Percentiles rank a stretch among this genome's conserved stretches.
These are phyloP conservation scores for Alviniconcha strummeri DNA, from an alignment of 2,888 invertebrate species.

Conservation along the genomic window DNA sequence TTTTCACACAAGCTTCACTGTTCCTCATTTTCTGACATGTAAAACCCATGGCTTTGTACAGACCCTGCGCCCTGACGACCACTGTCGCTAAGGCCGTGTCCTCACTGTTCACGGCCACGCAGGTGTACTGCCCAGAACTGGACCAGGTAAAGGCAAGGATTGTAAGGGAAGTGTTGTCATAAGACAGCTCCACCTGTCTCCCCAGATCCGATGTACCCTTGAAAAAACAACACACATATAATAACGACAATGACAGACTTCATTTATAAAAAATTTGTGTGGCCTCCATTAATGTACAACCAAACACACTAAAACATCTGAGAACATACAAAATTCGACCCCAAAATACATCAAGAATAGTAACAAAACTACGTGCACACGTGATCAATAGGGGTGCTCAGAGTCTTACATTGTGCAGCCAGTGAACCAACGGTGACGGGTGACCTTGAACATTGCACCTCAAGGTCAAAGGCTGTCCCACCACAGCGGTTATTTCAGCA, in stretches of 20 bases:
- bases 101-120: slow-evolving; percentile 55
- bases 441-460: slow-evolving; percentile 59
- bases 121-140: slow-evolving; percentile 60
- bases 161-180: slow-evolving; percentile 27
- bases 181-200: not conserved
- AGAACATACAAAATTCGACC: no score
- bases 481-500: slow-evolving; percentile 45
- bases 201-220: not conserved
- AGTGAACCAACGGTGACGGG: slow-evolving; percentile 55
- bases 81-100: slow-evolving; percentile 47
- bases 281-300: no score
- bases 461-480: slow-evolving; percentile 52
- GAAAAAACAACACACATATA: not conserved
- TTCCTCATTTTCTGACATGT: no score
- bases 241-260: no score
- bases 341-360: no score
- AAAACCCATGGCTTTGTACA: not conserved
- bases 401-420: slow-evolving; percentile 64
- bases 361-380: no score
- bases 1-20: no score
- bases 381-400: no score
- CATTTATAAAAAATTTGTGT: no score
- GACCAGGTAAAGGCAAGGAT: slow-evolving; percentile 50
- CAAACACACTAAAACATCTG: no score
- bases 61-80: slow-evolving; percentile 54